Conservation (phyloP, 2,888 invertebrate genomes). For the Ischnus inquisitorius region DNA sequence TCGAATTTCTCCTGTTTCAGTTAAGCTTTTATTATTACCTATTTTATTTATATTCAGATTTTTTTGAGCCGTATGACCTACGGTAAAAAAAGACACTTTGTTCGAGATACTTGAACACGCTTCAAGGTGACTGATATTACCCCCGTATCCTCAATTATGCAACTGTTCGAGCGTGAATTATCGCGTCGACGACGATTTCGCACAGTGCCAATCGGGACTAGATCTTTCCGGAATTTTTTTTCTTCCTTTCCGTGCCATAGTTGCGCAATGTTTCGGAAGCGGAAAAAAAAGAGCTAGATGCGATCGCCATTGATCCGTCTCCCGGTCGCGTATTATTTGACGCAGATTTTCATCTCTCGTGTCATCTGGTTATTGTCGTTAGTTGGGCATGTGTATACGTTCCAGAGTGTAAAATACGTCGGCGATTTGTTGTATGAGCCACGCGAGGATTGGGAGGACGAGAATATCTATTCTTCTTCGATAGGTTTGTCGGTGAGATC, state of each 20-base stretch:
- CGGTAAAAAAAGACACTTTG: no score
- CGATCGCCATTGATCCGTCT: constrained; percentile 27
- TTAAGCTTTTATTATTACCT: no score
- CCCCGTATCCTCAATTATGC: no score
- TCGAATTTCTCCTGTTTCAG: no score
- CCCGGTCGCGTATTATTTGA: constrained; percentile 53
- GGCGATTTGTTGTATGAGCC: constrained; percentile 12
- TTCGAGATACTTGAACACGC: no score
- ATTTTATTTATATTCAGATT: no score
- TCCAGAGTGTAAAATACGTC: constrained; percentile 33
- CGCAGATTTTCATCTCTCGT: constrained; percentile 64
- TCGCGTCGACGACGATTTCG: neutral
- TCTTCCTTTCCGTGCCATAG: neutral
- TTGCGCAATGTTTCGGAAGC: neutral
- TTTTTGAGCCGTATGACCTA: no score
- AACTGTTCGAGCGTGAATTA: no score
- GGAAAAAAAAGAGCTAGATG: neutral
- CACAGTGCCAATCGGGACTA: neutral
- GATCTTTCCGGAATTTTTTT: neutral
- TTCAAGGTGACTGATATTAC: no score
- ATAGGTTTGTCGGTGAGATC: constrained; percentile 12
- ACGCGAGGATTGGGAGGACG: neutral
- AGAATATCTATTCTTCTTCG: constrained; percentile 8
- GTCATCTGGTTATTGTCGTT: constrained; percentile 44
- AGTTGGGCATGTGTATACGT: constrained; percentile 51